Evolutionary conservation across 2,888 invertebrate genomes (phyloP).

Genomic region (Agriopis marginaria): DNA sequence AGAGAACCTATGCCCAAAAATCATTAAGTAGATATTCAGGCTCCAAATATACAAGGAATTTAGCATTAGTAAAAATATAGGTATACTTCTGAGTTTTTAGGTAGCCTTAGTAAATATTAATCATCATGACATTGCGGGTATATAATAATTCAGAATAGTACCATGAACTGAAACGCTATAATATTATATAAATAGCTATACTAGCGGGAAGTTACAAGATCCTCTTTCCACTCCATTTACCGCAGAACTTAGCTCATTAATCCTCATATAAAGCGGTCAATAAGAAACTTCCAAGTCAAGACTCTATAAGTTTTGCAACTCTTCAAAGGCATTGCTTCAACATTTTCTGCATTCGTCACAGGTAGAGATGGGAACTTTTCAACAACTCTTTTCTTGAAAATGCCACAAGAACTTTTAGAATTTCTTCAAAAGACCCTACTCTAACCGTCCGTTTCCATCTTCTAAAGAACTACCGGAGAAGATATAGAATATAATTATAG

Average conservation of each 20-base stretch:
- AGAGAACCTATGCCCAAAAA: no score
- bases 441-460: background rate
- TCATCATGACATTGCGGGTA: background rate
- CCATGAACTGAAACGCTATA: background rate
- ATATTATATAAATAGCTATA: slow-evolving; percentile 12
- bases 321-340: slow-evolving; percentile 38
- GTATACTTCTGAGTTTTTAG: no score
- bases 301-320: slow-evolving; percentile 28
- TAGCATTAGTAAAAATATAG: background rate
- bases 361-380: slow-evolving; percentile 36
- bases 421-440: slow-evolving; percentile 5
- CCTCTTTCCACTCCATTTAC: slow-evolving; percentile 37
- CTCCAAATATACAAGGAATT: no score
- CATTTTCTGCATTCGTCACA: slow-evolving; percentile 36
- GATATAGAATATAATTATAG: no score
- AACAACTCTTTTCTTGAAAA: slow-evolving; percentile 28
- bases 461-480: no score
- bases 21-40: no score
- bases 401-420: slow-evolving; percentile 20
- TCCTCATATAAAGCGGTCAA: slow-evolving; percentile 43
- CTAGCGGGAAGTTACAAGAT: slow-evolving; percentile 27
- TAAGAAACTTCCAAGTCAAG: slow-evolving; percentile 38
- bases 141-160: background rate
- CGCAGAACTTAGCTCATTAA: slow-evolving; percentile 48
- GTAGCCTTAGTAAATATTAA: background rate